Conservation (phyloP, 37 sponge, comb jelly and placozoan genomes). For the Axinella damicornis region DNA sequence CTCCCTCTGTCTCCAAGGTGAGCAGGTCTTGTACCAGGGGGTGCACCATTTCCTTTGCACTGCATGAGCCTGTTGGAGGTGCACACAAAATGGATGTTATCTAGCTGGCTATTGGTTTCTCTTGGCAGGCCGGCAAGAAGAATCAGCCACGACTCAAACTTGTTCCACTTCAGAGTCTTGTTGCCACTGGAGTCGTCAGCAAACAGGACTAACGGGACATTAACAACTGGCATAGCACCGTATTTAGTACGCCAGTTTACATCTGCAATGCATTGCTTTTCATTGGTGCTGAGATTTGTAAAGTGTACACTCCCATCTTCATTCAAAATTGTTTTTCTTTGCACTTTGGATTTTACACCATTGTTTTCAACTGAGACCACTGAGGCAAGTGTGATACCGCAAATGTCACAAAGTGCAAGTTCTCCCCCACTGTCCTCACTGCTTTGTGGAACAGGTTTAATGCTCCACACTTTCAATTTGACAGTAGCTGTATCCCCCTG, state of each 20-base stretch:
- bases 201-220: conserved; percentile 5
- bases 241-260: no score
- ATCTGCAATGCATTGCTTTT: not conserved
- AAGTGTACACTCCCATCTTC: not conserved
- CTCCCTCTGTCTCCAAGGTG: conserved; percentile 13
- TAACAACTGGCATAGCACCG: conserved; percentile 4
- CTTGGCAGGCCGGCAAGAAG: conserved; percentile 13
- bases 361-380: no score
- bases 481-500: no score
- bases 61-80: conserved; percentile 16
- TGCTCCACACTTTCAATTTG: no score
- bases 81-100: conserved; percentile 6
- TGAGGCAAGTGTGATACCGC: no score
- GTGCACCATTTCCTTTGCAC: not conserved
- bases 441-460: no score
- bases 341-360: no score
- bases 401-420: no score
- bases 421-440: no score
- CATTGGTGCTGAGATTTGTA: not conserved
- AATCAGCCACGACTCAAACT: conserved; percentile 25
- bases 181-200: conserved; percentile 28
- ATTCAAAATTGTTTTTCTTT: no score
- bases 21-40: conserved; percentile 18
- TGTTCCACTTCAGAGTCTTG: conserved; percentile 22
- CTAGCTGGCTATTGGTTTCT: not conserved